Base-by-base conservation (phyloP, 2,113 vertebrate species). In the Toxotes jaculatrix region DNA sequence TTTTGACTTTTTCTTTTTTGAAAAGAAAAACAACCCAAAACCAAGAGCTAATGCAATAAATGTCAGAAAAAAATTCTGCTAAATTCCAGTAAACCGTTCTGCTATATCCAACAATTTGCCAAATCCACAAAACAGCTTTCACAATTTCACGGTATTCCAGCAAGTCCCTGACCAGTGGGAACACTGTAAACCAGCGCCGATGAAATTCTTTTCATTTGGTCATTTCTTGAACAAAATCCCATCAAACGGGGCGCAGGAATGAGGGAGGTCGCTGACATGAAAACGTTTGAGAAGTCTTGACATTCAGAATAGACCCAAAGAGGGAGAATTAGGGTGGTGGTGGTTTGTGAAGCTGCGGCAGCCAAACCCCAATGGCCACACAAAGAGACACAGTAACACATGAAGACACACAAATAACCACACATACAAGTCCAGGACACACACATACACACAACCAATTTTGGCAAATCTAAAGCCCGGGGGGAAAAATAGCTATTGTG, bases 281-380 rank as follows among this genome's bases (percentile, higher is more conserved):
- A 80, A 78, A 49, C 32, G 1, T 60, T 47, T 42, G 27, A 47
- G 31, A 49, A 63, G 70, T 61, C 63, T 57, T 77, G 85, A 87
- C 82, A 84, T 86, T 80, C 66, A 82, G 62, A 72, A 64, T 4
- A 1, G 2, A 5, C 66, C 79, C 74, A 65, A 47, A 82, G 61
- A 67, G 63, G 51, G 53, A 56, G 72, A 84, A 71, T 77, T 65
- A 74, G 82, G 64, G 21, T 56, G n/a, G n/a, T 38, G 32, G 85
- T 43, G 89, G 85, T 90, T 85, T 70, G 75, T 64, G 59, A 69
- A 27, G 65, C 72, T 84, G 64, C 56, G 7, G 75, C 53, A 72
- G 88, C 89, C 91, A 94, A 89, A 84, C 88, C 88, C 3, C 42
- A 36, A 55, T 6, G 67, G 55, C 74, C 84, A 83, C 80, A 90